Conservation (phyloP, 2,888 invertebrate genomes). For the Eristalis intricaria region DNA sequence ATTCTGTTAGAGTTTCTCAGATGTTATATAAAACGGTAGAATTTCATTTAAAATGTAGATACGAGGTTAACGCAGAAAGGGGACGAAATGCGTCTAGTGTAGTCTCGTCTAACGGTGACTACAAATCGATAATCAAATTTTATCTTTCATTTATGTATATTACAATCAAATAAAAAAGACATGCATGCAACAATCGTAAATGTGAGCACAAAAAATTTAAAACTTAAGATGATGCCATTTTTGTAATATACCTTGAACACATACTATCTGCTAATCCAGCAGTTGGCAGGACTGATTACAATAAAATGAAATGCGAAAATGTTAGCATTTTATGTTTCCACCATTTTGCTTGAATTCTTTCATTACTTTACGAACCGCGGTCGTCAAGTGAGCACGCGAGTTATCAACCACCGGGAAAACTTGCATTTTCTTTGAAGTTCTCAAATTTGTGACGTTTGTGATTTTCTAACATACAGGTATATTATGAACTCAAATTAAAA, state of each 20-base stretch:
- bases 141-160: too few relatives aligned
- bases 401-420: conserved; percentile 76
- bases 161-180: too few relatives aligned
- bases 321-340: conserved; percentile 35
- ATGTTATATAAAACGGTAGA: too few relatives aligned
- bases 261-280: neutral
- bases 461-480: conserved; percentile 74
- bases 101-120: too few relatives aligned
- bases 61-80: too few relatives aligned
- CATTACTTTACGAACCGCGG: conserved; percentile 80
- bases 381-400: conserved; percentile 81
- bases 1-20: too few relatives aligned
- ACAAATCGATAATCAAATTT: too few relatives aligned
- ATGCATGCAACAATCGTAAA: too few relatives aligned
- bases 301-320: conserved; percentile 26
- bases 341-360: conserved; percentile 70
- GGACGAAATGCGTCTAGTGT: too few relatives aligned
- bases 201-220: neutral
- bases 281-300: conserved; percentile 44
- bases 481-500: conserved; percentile 25
- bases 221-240: neutral
- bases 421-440: conserved; percentile 79
- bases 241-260: neutral
- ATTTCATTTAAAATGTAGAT: too few relatives aligned
- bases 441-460: conserved; percentile 80